Conservation (phyloP, 1,140 invertebrate genomes). For the Limonius californicus region DNA sequence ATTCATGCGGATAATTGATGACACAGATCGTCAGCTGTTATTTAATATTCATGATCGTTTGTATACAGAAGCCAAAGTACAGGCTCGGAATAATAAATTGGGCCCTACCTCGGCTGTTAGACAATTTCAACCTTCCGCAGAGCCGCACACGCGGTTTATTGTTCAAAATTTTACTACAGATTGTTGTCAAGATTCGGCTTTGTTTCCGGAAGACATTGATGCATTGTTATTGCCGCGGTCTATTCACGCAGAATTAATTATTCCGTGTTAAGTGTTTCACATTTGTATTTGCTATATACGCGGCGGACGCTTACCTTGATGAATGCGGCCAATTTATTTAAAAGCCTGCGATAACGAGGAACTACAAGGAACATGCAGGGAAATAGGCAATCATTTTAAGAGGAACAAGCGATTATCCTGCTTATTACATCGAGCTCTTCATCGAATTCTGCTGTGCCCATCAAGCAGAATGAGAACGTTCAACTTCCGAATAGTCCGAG, state of each 20-base stretch:
- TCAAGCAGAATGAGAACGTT: too few relatives aligned
- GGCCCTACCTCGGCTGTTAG: not conserved
- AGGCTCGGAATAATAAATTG: not conserved
- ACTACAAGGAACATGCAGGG: not conserved
- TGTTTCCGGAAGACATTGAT: conserved; percentile 6
- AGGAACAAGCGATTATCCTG: not conserved
- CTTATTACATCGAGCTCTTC: not conserved
- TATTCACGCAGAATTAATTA: conserved; percentile 12
- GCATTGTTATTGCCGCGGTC: conserved; percentile 1
- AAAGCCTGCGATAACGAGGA: not conserved
- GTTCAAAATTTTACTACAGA: conserved; percentile 5
- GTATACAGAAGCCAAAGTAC: not conserved
- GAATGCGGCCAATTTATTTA: conserved; percentile 6
- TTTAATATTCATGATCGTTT: not conserved
- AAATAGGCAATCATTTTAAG: conserved; percentile 2
- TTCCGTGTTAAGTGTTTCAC: conserved; percentile 2
- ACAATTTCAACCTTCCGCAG: not conserved
- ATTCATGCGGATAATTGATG: conserved; percentile 1
- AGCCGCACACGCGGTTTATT: not conserved
- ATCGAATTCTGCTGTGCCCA: not conserved
- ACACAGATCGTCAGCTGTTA: not conserved
- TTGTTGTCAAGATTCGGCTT: conserved; percentile 10
- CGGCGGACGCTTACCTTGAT: conserved; percentile 4
- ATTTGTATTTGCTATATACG: conserved; percentile 5
- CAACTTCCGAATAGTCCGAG: too few relatives aligned